Conservation (phyloP, 2,888 invertebrate genomes). For the Xylota segnis region DNA sequence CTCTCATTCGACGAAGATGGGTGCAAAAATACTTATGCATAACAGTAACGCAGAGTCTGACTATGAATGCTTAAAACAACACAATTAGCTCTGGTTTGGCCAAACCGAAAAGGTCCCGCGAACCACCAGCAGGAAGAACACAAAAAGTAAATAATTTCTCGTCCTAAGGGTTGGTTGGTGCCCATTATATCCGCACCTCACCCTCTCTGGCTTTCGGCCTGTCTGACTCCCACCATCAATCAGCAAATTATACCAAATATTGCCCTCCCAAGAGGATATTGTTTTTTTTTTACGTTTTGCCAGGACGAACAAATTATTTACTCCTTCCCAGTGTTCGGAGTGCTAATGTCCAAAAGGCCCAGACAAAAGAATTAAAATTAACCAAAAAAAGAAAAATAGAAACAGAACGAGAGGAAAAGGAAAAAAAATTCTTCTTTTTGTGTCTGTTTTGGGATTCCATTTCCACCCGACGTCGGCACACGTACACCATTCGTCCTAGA, state of each 20-base stretch:
- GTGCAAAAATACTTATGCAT: conserved; percentile 42
- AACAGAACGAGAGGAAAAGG: not conserved
- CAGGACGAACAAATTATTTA: conserved; percentile 47
- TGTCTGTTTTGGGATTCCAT: conserved; percentile 68
- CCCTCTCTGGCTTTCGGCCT: conserved; percentile 11
- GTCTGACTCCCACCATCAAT: conserved; percentile 63
- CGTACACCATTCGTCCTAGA: conserved; percentile 75
- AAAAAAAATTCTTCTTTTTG: conserved; percentile 28
- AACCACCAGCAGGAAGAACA: not conserved
- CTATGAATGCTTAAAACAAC: conserved; percentile 53
- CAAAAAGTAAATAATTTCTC: conserved; percentile 42
- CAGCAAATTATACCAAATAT: conserved; percentile 69
- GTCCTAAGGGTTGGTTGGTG: conserved; percentile 52
- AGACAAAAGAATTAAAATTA: conserved; percentile 65
- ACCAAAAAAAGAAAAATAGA: conserved; percentile 1
- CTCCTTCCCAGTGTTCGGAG: conserved; percentile 33
- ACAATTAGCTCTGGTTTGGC: conserved; percentile 59
- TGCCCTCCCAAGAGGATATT: conserved; percentile 45
- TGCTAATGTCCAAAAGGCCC: conserved; percentile 50
- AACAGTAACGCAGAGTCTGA: conserved; percentile 45
- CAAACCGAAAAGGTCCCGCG: conserved; percentile 1
- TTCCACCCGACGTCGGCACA: conserved; percentile 72
- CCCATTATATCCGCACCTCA: conserved; percentile 35
- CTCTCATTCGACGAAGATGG: conserved; percentile 4
- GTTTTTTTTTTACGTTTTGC: not conserved